phyloP scores from a whole-genome alignment of 2,113 vertebrate genomes.

The Catharus fuscescens region DNA sequence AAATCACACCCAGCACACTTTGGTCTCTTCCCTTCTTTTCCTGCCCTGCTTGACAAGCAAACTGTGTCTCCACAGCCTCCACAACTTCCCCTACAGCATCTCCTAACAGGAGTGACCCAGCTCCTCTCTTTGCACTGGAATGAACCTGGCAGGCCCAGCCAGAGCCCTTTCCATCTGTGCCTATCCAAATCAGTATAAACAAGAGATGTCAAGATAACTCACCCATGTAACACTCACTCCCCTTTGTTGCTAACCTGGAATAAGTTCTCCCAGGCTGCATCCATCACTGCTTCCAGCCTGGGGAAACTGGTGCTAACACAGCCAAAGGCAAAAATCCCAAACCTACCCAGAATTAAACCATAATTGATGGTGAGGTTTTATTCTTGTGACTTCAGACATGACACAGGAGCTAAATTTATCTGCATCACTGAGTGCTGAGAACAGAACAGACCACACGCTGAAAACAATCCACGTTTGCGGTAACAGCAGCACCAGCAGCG shows the following conservation, averaged over 20 bases:
- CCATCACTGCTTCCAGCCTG: neutral
- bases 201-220: neutral
- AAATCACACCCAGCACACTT: neutral
- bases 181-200: neutral
- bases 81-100: neutral
- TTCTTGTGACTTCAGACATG: neutral
- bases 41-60: neutral
- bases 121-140: neutral
- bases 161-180: neutral
- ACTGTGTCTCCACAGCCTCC: neutral
- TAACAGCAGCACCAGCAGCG: neutral
- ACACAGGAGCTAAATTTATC: neutral
- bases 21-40: neutral
- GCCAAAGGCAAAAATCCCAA: neutral
- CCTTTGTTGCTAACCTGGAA: neutral
- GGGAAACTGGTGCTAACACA: neutral
- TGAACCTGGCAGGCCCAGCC: neutral
- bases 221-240: neutral
- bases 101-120: neutral
- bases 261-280: neutral
- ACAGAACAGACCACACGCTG: neutral
- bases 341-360: neutral
- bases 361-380: neutral
- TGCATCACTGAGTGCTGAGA: neutral
- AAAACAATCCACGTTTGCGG: neutral